A percentile compares a stretch with the other conserved stretches of the same genome.
phyloP scores from a whole-genome alignment of 2,888 invertebrate species.

The Apodemia duryi region DNA sequence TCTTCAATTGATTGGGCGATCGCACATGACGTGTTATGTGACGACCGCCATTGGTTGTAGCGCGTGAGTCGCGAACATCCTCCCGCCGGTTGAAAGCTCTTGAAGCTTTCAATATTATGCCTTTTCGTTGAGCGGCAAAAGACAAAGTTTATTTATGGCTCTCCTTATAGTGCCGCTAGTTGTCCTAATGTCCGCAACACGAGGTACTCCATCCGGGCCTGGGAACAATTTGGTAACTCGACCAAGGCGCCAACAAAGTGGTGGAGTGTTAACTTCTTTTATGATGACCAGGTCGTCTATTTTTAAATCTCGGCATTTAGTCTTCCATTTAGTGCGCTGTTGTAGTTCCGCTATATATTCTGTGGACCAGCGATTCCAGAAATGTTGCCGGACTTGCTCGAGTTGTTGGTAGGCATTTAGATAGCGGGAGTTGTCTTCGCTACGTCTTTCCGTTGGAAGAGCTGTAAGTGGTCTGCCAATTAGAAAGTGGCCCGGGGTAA shows the following conservation, averaged over 20 bases:
- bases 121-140: background rate
- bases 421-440: background rate
- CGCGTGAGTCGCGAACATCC: background rate
- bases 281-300: constrained; percentile 5
- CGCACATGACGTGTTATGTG: background rate
- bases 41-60: no score
- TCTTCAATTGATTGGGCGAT: no score
- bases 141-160: background rate
- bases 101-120: background rate
- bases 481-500: constrained; percentile 28
- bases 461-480: constrained; percentile 4
- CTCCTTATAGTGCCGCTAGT: background rate
- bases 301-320: background rate
- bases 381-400: constrained; percentile 20
- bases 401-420: constrained; percentile 5
- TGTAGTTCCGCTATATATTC: constrained; percentile 27
- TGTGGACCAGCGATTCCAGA: constrained; percentile 27
- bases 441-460: background rate
- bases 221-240: constrained; percentile 21
- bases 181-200: background rate
- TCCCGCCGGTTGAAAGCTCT: background rate
- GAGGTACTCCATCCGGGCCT: constrained; percentile 15
- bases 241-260: constrained; percentile 23
- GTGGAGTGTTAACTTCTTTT: constrained; percentile 14
- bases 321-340: constrained; percentile 22